Base-by-base conservation (phyloP, 2,888 invertebrate species). In the Tromatobia lineatoria region DNA sequence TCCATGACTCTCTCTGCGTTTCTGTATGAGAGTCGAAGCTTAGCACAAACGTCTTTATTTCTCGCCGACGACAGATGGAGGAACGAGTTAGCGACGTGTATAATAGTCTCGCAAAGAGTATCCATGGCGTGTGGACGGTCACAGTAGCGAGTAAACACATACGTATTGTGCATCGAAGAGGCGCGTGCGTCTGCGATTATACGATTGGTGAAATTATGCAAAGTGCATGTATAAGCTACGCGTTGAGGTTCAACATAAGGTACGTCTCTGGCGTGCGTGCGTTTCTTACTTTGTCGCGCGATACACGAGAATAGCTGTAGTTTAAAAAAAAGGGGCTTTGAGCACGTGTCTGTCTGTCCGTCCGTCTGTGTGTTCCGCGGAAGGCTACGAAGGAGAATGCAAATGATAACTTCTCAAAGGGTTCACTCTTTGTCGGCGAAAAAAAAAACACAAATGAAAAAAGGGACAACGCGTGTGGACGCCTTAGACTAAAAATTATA, bases 201-300 rank as follows among this genome's bases (percentile, higher is more conserved):
- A 89, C 89, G 90, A 90, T 91, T 91, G 90, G 88, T 90, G 87
- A 91, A 91, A 91, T 91, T 91, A 91, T 91, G 91, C 91, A 89
- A 91, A 90, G 87, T 86, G 82, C 85, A 87, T 82, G 85, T 74
- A 64, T 73, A 73, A 38, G 66, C 29, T 38, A 38, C 38, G 42
- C 42, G 66, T 38, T 42, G 23, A 18, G 66, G 66, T 42, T 13
- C 54, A 47, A 71, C 38, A 54, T 70, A 18, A 57, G 20, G 18
- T 73, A 50, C 73, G 52, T 29, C 25, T 47, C 77, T 87, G 84
- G 88, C 88, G 86, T 87, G 86, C 71, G 42, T 38, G 64, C 57
- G 20, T 34, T 29, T 52, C 61, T 54, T 47, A 50, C 69, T 23
- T 45, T 23, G 52, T 77, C 77, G 77, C 54, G 67, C 52, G 66